Base-by-base conservation (phyloP, 2,113 vertebrate genomes). In the Orycteropus afer region DNA sequence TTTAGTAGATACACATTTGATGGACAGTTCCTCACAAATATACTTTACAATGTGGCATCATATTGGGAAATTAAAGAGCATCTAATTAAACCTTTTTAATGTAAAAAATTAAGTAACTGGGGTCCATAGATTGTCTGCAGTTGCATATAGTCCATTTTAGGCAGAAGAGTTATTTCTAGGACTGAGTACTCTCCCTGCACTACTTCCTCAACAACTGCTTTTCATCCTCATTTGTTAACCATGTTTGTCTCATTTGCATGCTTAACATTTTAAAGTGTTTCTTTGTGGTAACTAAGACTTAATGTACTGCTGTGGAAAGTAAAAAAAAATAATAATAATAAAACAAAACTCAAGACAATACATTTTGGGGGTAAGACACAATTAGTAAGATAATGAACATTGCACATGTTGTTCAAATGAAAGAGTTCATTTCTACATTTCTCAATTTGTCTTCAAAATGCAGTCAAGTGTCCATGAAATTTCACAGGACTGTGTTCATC, bases 191-290 rank as follows among this genome's bases (percentile, higher is more conserved):
- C 5, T 45, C n/a, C 13, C 71, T 91, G 17, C 4, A 61, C 25
- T 4, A 61, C 22, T 90, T 18, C 47, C 18, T 1, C 74, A 67
- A 83, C 47, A 77, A 2, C 37, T 92, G 47, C 63, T 73, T 94
- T 93, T 90, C 95, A 97, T 97, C 89, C 90, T 78, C 97, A 95
- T 96, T 78, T 96, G 51, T 90, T 91, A 95, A 93, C 63, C 7
- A 2, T 96, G 27, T 96, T 73, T 96, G 49, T 97, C 80, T 97
- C 92, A 84, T 96, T 95, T 96, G 51, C 3, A 0, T 98, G 96
- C 40, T 57, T 95, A 89, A 80, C 97, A 96, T 51, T 59, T 14
- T 97, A 92, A 82, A 91, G 23, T 94, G 82, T n/a, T 90, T 88
- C 67, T 57, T 94, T 74, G 3, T 81, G 65, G 57, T 88, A 93